Base-by-base conservation (phyloP, 2,888 invertebrate genomes). In the Phymatocera aterrima region DNA sequence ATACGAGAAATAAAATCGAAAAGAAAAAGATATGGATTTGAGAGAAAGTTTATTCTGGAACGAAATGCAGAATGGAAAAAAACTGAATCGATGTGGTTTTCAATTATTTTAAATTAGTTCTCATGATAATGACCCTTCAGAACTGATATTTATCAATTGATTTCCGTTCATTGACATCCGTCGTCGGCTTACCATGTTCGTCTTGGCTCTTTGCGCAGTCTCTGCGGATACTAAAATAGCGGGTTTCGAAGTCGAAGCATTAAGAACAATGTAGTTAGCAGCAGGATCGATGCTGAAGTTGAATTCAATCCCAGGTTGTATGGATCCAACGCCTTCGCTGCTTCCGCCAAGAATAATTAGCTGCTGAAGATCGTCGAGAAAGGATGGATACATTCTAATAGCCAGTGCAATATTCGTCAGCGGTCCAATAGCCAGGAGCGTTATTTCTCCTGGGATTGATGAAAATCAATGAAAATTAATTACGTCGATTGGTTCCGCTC, bases 231-330 rank as follows among this genome's bases (percentile, higher is more conserved):
- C 82, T 8, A 93, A 79, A 8, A 88, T 88, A 12, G 91, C 87
- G 0, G 91, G 91, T 74, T 87, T 80, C 89, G 87, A 70, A 8
- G 37, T 65, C 0, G 81, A 84, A 3, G 81, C 89, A 86, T 91
- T 90, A 8, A 94, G 85, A 1, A 92, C 91, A 31, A 93, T 91
- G 46, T 89, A 88, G 31, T 93, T 93, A 2, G 93, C 92, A 82
- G 94, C 93, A 0, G 94, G 93, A 85, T 94, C 94, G 78, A 87
- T 88, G 72, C 87, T 85, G 82, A 94, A 93, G 86, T 94, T 94
- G 85, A 92, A 94, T 84, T 94, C 94, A 0, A 92, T 91, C 15
- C 91, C 86, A 0, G 90, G 88, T 0, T 83, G 82, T 6, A 83
- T 80, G 78, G 91, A 91, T 15, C 91, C 91, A 12, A 84, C 46